Evolutionary conservation across 2,888 invertebrate genomes (phyloP), one percentile per base, ranked within the genome.

Genomic region (Ptilodon capucinus): DNA sequence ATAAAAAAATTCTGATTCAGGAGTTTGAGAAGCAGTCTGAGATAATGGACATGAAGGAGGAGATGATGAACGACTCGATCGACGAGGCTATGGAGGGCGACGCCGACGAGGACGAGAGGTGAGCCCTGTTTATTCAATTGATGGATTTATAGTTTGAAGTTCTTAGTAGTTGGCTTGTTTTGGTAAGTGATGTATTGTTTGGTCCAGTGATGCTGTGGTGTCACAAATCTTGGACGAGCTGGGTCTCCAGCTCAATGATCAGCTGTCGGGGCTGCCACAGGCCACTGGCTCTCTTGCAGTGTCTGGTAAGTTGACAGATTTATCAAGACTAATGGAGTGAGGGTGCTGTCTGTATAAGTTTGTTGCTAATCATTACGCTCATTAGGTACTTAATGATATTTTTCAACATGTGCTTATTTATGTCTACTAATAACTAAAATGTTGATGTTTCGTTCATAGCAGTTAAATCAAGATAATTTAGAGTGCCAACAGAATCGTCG

Each of bases 41-140:
- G 90, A 98, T 99, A 46, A 99, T 99, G 99, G 99, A 99, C 80
- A 99, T 99, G 99, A 99, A 99, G 81, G 99, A 99, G 84, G 99
- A 99, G 89, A 98, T 99, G 94, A 99, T 99, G 95, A 98, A 97
- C 80, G 99, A 99, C 86, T 99, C 98, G 41, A 99, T 99, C 76
- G 99, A 99, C 84, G 99, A 99, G 91, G 99, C 99, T 0, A 98
- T 99, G 96, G 99, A 97, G 70, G 99, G 97, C 59, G 99, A 98
- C 77, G 98, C 95, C 39, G 99, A 99, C 79, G 98, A 99, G 80
- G 98, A 99, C 77, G 99, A 99, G 91, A 98, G 95, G 97, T 96
- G 81, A 19, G 8, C 1, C 9, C 2, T 18, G 4, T 18, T 9
- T 9, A 2, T n/a, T n/a, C n/a, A n/a, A n/a, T n/a, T n/a, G n/a